phyloP scores from a whole-genome alignment of 37 sponge, comb jelly and placozoan species.

The Bolinopsis microptera region DNA sequence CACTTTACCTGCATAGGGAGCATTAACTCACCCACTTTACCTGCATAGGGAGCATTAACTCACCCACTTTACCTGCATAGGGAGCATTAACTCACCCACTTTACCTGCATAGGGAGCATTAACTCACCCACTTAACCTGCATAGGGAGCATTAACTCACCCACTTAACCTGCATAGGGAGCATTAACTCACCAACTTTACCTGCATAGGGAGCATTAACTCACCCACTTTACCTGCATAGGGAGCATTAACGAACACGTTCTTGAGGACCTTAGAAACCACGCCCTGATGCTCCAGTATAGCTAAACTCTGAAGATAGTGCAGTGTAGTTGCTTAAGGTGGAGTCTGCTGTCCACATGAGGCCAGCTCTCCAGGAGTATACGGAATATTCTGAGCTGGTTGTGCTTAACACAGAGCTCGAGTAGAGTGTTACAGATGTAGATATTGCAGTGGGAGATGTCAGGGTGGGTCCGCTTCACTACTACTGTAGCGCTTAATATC shows the following conservation, averaged over 20 bases:
- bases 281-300: slow-evolving; percentile 41
- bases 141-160: no score
- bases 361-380: not conserved
- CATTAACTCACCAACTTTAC: no score
- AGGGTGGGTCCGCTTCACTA: not conserved
- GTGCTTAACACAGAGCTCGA: not conserved
- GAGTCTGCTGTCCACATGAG: not conserved
- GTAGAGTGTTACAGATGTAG: slow-evolving; percentile 16
- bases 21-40: no score
- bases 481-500: not conserved
- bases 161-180: no score
- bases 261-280: not conserved
- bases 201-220: no score
- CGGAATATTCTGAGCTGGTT: not conserved
- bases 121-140: no score
- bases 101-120: not conserved
- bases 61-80: no score
- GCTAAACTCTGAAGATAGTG: slow-evolving; percentile 37
- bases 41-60: no score
- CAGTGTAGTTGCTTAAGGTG: not conserved
- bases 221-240: no score
- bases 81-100: not conserved
- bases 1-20: no score
- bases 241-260: slow-evolving; percentile 27
- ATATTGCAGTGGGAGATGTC: slow-evolving; percentile 1